Evolutionary conservation across 2,797 vertebrate genomes (phyloP), one percentile per base, ranked within the genome.

Genomic region (Hirundo rustica): DNA sequence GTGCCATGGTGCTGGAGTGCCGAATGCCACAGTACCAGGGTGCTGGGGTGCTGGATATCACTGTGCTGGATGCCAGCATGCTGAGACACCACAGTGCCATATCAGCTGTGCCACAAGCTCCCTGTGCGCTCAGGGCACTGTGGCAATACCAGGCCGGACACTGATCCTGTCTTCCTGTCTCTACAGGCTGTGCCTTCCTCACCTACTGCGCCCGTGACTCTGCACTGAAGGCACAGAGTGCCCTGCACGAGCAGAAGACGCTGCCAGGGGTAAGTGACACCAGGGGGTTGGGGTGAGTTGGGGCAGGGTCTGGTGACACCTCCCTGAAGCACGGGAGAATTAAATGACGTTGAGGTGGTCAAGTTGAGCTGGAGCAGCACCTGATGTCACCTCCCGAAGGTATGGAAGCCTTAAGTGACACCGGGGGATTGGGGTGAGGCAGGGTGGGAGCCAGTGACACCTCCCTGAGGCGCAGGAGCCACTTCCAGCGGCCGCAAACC

Each of bases 181-280:
- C 76, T 7, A 0, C 90, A 96, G 96, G 96, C 88, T 96, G 96
- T 81, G 96, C 96, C 88, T 96, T 99, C 98, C 98, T 99, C 97
- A 99, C 99, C 97, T 99, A 99, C 98, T 99, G 99, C 98, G 99
- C 99, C 98, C 99, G 99, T 34, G 99, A 99, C 97, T 99, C 99
- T 11, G 99, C 99, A 77, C 98, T 99, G 97, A 99, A 99, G 98
- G 99, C 99, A 61, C 99, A 99, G 98, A 99, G 98, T 54, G 99
- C 99, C 88, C 98, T 99, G 95, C 99, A 99, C 2, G 99, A 99
- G 98, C 99, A 99, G 98, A 99, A 99, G 98, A 99, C 99, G 0
- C 93, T 96, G 88, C 96, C 96, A 0, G 96, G 96, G 96, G 96
- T 96, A 50, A 96, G 95, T 93, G 89, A 57, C 45, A 23, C 23